A percentile compares a stretch with the other conserved stretches of the same genome.
Conservation (phyloP, 2,888 invertebrate genomes). For the Meloe dianella region DNA sequence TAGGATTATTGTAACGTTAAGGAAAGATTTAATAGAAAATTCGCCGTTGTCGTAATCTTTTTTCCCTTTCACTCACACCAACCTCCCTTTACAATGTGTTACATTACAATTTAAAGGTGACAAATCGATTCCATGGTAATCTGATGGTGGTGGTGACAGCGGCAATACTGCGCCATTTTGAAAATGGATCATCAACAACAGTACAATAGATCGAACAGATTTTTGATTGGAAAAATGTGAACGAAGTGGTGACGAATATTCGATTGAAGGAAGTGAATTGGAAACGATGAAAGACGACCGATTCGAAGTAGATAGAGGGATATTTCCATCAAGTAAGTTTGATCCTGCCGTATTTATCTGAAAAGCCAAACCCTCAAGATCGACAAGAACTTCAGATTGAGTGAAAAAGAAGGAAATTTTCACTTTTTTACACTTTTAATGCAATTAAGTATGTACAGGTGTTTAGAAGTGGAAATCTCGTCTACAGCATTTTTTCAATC, state of each 20-base stretch:
- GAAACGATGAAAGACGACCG: constrained; percentile 51
- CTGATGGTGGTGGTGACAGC: constrained; percentile 25
- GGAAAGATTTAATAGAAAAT: not conserved
- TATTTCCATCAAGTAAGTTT: constrained; percentile 54
- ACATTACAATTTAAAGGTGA: constrained; percentile 33
- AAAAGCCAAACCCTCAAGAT: not conserved
- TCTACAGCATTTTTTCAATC: not conserved
- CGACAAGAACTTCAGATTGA: not conserved
- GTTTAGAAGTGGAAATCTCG: not conserved
- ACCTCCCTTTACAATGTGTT: not conserved
- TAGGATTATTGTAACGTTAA: not conserved
- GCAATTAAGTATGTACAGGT: not conserved
- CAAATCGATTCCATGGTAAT: constrained; percentile 50
- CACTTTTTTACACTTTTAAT: not conserved
- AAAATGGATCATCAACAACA: constrained; percentile 49
- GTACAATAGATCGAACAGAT: constrained; percentile 41
- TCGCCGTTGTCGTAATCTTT: not conserved
- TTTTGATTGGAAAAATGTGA: constrained; percentile 35
- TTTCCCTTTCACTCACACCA: not conserved
- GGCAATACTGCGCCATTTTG: constrained; percentile 47
- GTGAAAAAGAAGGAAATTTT: not conserved
- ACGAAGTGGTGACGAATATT: constrained; percentile 54
- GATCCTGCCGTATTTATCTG: constrained; percentile 37
- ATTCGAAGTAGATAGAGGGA: constrained; percentile 38
- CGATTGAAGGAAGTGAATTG: constrained; percentile 55